A percentile compares a stretch with the other conserved stretches of the same genome.
These are phyloP conservation scores for Myotis pilosus DNA, from an alignment of 2,797 vertebrate species.

Conservation along the genomic window DNA sequence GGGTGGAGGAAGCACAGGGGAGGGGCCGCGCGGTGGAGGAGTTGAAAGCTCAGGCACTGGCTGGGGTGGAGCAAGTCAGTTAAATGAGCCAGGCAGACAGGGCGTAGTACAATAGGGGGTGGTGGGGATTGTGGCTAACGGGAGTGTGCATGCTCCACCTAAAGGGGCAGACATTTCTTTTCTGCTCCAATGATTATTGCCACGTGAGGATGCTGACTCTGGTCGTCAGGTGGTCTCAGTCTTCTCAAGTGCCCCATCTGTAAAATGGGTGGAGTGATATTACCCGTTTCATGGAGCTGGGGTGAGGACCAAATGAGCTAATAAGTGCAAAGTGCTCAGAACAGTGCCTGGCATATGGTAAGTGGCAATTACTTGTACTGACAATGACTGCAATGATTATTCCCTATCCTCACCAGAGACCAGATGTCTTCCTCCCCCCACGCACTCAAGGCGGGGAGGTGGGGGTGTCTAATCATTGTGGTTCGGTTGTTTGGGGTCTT, in stretches of 20 bases:
- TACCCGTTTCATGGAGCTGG: not conserved
- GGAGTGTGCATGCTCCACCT: fast-evolving
- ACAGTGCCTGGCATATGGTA: not conserved
- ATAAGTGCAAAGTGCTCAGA: not conserved
- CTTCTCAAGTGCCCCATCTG: not conserved
- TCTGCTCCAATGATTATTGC: fast-evolving
- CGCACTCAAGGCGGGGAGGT: not conserved
- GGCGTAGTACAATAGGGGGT: not conserved
- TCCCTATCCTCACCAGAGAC: not conserved
- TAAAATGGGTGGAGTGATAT: not conserved
- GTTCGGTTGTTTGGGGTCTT: not conserved
- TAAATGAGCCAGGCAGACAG: not conserved
- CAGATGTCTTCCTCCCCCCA: not conserved
- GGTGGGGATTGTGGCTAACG: not conserved
- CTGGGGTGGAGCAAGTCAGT: not conserved
- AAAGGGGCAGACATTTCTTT: not conserved
- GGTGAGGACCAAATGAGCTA: not conserved
- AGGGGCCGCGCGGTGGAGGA: fast-evolving
- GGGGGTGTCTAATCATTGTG: not conserved
- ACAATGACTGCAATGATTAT: not conserved
- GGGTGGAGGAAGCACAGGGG: not conserved
- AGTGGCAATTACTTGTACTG: not conserved
- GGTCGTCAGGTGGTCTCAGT: not conserved
- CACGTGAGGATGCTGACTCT: not conserved
- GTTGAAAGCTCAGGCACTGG: not conserved